Evolutionary conservation across 2,797 vertebrate genomes (phyloP), one percentile per base, ranked within the genome.

Genomic region (Protosalanx chinensis): DNA sequence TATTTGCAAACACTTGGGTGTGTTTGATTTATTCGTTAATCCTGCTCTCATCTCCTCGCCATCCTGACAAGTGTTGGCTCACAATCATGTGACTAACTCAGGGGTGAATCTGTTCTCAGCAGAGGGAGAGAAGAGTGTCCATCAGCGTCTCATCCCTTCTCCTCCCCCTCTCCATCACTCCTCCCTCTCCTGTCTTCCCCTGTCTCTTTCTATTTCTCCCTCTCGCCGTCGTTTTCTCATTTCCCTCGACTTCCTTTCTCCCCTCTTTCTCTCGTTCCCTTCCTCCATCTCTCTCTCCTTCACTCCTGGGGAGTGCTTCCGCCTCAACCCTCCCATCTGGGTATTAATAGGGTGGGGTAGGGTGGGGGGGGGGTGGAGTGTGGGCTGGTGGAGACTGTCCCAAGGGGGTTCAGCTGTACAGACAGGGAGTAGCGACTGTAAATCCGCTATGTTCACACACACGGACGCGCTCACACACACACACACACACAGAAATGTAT

Each of bases 51-150:
- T 33, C 33, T 41, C 37, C 37, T 41, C 37, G 3, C 37, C 37
- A 10, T 8, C 8, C 12, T 46, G 41, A 79, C 77, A 85, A 79
- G 85, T 13, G 86, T 79, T 84, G 90, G 85, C 79, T 75, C 6
- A 81, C 18, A 84, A 84, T 89, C 88, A 83, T 87, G 87, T 89
- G 86, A 91, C 86, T 88, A 88, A 88, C 81, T 73, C 84, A 80
- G 81, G 82, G 74, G 86, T 79, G 67, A 84, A 72, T 85, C 80
- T 76, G 73, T 89, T 89, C 88, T 88, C 89, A 88, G 87, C 33
- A 83, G 87, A 33, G 61, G 23, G 64, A 20, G 20, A 59, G 33
- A 59, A 35, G 84, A 84, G 85, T 86, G 85, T 78, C 46, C 77
- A 81, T 88, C 85, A 86, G 81, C 62, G 57, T 78, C 82, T 77